Percentiles rank a stretch among this genome's conserved stretches.
Evolutionary conservation across 2,888 invertebrate genomes (phyloP).

Genomic region (Halictus ligatus): DNA sequence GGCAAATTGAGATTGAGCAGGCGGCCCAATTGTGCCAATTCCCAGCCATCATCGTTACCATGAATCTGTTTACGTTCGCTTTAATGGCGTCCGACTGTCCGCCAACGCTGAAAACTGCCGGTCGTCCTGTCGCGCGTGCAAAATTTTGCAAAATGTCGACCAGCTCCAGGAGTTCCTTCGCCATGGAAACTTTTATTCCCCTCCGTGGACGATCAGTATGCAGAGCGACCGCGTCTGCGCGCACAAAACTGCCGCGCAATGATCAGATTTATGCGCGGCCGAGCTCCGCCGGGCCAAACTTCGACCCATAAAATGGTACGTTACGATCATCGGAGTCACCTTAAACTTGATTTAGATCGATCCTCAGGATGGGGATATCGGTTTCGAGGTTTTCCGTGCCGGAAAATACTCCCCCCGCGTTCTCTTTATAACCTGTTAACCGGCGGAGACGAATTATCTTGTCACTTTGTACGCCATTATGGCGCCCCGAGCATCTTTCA

Average conservation of each 20-base stretch:
- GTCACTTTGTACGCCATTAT: neutral
- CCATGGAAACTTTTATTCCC: neutral
- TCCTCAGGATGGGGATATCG: neutral
- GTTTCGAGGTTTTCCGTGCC: neutral
- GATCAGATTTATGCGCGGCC: neutral
- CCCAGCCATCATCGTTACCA: neutral
- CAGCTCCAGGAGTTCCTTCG: neutral
- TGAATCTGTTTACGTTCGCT: neutral
- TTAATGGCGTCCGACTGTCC: neutral
- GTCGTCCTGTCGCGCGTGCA: too few species aligned
- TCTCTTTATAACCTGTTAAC: neutral
- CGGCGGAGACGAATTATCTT: neutral
- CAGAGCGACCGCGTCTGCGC: neutral
- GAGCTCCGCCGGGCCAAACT: neutral
- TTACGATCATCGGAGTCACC: slow-evolving; percentile 8
- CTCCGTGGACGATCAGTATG: neutral
- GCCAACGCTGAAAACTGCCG: neutral
- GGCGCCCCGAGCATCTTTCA: neutral
- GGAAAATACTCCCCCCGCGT: neutral
- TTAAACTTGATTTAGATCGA: slow-evolving; percentile 4
- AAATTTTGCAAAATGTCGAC: neutral
- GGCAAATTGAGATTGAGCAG: neutral
- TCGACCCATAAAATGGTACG: neutral
- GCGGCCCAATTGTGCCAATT: neutral
- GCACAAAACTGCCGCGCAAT: neutral